Evolutionary conservation across 2,113 vertebrate species (phyloP).

Genomic region (Stigmatopora argus): DNA sequence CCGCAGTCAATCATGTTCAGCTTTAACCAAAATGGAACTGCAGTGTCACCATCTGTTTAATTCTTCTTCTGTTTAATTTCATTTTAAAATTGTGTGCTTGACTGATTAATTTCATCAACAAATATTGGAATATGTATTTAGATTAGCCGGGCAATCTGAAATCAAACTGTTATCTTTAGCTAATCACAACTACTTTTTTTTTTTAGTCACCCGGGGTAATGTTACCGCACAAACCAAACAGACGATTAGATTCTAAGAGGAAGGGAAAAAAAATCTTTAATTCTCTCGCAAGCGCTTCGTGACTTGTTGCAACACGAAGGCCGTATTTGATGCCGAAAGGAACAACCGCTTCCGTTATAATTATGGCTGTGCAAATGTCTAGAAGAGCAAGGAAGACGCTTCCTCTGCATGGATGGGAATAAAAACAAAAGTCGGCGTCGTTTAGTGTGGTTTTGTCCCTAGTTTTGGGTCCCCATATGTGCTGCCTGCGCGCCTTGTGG

Average conservation of each 20-base stretch:
- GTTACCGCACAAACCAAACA: neutral
- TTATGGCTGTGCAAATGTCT: conserved; percentile 36
- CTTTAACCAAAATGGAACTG: too few species aligned
- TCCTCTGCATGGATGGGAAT: conserved; percentile 20
- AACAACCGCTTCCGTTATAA: conserved; percentile 41
- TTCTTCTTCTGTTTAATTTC: too few species aligned
- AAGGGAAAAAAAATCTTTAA: neutral
- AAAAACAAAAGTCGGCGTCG: conserved; percentile 4
- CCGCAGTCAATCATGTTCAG: too few species aligned
- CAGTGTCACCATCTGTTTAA: too few species aligned
- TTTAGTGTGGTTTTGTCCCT: conserved; percentile 52
- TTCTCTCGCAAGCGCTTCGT: neutral
- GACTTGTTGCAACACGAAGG: neutral
- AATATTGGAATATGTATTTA: too few species aligned
- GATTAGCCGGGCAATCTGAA: too few species aligned
- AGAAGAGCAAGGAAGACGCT: conserved; percentile 18
- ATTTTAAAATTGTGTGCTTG: too few species aligned
- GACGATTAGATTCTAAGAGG: neutral
- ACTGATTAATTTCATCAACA: too few species aligned
- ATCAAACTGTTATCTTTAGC: neutral
- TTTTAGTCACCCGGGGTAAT: neutral
- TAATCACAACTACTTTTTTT: neutral
- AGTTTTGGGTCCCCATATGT: conserved; percentile 44
- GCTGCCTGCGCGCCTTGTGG: conserved; percentile 73
- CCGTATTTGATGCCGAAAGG: conserved; percentile 31